Conservation (phyloP, 2,888 invertebrate species). For the Erpobdella octoculata region DNA sequence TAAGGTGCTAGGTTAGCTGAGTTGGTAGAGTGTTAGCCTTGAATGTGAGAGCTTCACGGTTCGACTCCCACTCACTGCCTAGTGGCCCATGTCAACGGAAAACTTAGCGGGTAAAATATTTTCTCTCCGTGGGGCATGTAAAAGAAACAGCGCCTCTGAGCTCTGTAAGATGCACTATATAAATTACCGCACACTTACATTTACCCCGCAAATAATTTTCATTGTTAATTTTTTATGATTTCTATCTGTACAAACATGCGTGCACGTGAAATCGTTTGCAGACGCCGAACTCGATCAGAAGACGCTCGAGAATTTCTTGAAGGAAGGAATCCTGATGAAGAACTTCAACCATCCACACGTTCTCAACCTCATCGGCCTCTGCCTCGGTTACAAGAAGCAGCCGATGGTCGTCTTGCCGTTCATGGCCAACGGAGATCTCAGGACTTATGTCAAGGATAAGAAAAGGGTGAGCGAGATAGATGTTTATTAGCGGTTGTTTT, state of each 20-base stretch:
- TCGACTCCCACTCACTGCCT: no score
- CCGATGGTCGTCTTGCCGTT: constrained; percentile 56
- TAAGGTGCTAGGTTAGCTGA: no score
- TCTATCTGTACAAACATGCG: background rate
- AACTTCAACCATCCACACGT: constrained; percentile 56
- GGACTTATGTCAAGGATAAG: constrained; percentile 51
- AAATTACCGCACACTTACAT: no score
- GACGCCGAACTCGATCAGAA: constrained; percentile 43
- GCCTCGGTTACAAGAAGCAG: constrained; percentile 50
- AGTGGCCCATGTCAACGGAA: no score
- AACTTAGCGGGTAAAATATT: no score
- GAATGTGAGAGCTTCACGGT: no score
- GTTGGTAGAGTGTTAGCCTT: no score
- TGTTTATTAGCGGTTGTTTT: no score
- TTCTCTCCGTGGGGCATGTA: no score
- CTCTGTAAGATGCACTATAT: no score
- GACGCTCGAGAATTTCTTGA: constrained; percentile 48
- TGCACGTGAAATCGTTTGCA: no score
- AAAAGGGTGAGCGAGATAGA: constrained; percentile 44
- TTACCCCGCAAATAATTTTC: background rate
- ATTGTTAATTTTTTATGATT: background rate
- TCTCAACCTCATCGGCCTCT: constrained; percentile 54
- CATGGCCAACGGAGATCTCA: constrained; percentile 55
- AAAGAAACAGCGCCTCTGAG: no score
- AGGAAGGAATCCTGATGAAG: constrained; percentile 57